A percentile compares a stretch with the other conserved stretches of the same genome.
Evolutionary conservation across 2,888 invertebrate species (phyloP).

Genomic region (Chrysolina americana): DNA sequence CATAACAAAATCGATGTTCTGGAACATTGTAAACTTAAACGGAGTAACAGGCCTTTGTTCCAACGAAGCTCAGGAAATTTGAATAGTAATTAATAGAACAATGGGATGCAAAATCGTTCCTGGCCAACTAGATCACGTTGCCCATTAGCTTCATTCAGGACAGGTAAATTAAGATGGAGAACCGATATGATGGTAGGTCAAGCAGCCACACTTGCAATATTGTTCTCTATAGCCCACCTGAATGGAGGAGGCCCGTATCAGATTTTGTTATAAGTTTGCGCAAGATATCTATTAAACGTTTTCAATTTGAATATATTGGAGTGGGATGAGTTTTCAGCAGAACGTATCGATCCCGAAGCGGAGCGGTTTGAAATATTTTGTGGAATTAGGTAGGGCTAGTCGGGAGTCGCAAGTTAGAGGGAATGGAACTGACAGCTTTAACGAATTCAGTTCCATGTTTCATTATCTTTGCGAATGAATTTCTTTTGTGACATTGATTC

Average conservation of each 20-base stretch:
- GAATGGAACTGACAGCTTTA: conserved; percentile 34
- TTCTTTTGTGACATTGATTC: conserved; percentile 13
- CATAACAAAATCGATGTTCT: too few species aligned
- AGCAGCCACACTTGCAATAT: background rate
- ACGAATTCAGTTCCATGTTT: conserved; percentile 28
- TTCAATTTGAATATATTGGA: conserved; percentile 14
- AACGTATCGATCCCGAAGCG: conserved; percentile 15
- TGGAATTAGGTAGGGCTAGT: conserved; percentile 8
- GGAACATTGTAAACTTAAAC: background rate
- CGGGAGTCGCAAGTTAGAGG: conserved; percentile 30
- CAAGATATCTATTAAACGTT: conserved; percentile 17
- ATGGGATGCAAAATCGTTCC: conserved; percentile 36
- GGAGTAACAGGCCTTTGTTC: conserved; percentile 8
- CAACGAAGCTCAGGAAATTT: conserved; percentile 31
- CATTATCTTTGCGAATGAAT: conserved; percentile 13
- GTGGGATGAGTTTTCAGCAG: conserved; percentile 9
- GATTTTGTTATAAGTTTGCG: conserved; percentile 18
- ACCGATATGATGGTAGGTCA: conserved; percentile 33
- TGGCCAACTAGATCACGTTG: conserved; percentile 40
- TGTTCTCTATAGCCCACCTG: background rate
- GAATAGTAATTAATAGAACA: conserved; percentile 44
- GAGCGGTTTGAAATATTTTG: conserved; percentile 18
- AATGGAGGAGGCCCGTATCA: background rate
- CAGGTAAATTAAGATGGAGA: conserved; percentile 34
- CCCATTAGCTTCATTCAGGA: conserved; percentile 34